A percentile compares a stretch with the other conserved stretches of the same genome.
Conservation (phyloP, 1,140 invertebrate species). For the Aphis craccivora region DNA sequence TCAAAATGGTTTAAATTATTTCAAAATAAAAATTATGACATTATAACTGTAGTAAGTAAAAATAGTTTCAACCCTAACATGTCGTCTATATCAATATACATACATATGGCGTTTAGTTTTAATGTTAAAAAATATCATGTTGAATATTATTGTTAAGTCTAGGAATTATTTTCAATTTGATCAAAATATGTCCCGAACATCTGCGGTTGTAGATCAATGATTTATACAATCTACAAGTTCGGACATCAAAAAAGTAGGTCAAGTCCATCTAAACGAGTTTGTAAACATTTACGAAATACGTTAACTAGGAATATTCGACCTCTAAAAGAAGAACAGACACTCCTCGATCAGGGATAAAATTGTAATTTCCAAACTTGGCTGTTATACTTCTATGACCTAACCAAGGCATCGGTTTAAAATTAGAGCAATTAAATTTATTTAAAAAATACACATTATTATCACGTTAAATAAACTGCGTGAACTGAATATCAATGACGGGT, state of each 20-base stretch:
- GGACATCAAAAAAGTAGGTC: not conserved
- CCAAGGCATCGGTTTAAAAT: not conserved
- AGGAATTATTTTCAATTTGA: not conserved
- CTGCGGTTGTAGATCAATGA: not conserved
- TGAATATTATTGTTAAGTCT: not conserved
- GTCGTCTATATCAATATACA: not conserved
- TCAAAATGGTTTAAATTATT: not conserved
- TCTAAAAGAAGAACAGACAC: not conserved
- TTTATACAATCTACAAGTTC: not conserved
- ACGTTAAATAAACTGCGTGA: not conserved
- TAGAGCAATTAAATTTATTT: not conserved
- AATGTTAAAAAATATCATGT: not conserved
- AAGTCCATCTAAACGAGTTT: slow-evolving; percentile 25
- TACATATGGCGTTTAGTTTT: not conserved
- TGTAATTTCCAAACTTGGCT: not conserved
- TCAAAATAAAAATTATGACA: not conserved
- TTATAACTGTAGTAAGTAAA: not conserved
- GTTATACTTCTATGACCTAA: not conserved
- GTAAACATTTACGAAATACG: slow-evolving; percentile 7
- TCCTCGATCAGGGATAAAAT: not conserved
- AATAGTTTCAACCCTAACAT: not conserved
- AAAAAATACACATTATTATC: not conserved
- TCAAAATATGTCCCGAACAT: not conserved
- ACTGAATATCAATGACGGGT: not conserved
- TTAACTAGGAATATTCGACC: not conserved